Evolutionary conservation across 2,113 vertebrate species (phyloP), one percentile per base, ranked within the genome.

Genomic region (Atractosteus spatula): DNA sequence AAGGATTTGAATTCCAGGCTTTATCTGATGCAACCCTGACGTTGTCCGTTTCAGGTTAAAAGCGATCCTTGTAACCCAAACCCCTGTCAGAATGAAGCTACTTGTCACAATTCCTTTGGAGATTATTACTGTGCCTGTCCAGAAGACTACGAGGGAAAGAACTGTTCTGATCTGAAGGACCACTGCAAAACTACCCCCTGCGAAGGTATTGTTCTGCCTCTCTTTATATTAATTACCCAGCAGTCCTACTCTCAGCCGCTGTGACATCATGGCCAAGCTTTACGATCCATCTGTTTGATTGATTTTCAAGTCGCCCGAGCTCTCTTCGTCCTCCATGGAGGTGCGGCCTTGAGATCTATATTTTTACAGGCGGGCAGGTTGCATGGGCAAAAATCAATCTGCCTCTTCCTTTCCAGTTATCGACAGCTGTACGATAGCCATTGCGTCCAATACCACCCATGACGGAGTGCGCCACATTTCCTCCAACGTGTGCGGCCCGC

Each of bases 111-210:
- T 75, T 71, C 94, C 55, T 81, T 82, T 65, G 91, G 90, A 1
- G 94, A 96, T 68, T 99, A 98, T 79, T 95, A 94, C 85, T 99
- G 97, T 43, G 91, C 92, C 47, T 99, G 97, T 66, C 86, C 93
- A 0, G 95, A 98, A 6, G 92, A 94, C 62, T 89, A 96, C 3
- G 95, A 94, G 11, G 97, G 97, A 66, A 96, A 94, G 76, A 97
- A 96, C 75, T 99, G 97, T 57, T 95, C 95, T 0, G 88, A 94
- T 77, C 93, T 94, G n/a, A 93, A 95, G 78, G 95, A 95, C 80
- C 94, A 94, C 71, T 98, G 97, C 90, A 96, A 94, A 45, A 94
- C 93, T 29, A 94, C 93, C 79, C 89, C 86, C 7, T 98, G 97
- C 81, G 86, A 90, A 94, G 95, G 97, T 99, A 85, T 16, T 16